phyloP scores from a whole-genome alignment of 1,140 invertebrate genomes.

The Aphidius gifuensis region DNA sequence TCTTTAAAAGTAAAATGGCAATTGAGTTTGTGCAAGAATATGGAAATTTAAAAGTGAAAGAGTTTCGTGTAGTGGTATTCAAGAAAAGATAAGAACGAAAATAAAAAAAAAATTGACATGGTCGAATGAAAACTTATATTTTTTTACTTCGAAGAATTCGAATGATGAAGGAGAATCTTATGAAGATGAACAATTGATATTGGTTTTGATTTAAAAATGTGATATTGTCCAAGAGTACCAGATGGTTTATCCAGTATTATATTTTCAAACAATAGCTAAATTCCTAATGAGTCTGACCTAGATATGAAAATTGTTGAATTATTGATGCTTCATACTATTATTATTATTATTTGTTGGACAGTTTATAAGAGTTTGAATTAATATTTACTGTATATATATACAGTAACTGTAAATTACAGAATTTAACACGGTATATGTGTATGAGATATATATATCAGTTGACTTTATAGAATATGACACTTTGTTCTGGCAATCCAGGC shows the following conservation, averaged over 20 bases:
- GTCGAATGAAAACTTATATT: conserved; percentile 28
- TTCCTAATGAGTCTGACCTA: conserved; percentile 37
- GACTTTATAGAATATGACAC: too few species aligned
- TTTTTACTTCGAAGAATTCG: conserved; percentile 36
- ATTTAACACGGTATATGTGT: neutral
- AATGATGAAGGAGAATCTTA: conserved; percentile 14
- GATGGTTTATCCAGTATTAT: conserved; percentile 18
- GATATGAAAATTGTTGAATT: conserved; percentile 3
- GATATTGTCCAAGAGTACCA: conserved; percentile 18
- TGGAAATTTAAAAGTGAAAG: neutral
- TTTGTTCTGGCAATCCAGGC: conserved; percentile 29
- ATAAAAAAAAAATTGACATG: conserved; percentile 22
- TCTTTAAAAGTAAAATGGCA: too few species aligned
- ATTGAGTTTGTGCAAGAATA: neutral
- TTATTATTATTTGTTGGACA: too few species aligned
- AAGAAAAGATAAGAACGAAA: neutral
- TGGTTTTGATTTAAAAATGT: conserved; percentile 5
- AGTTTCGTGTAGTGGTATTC: neutral
- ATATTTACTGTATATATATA: neutral
- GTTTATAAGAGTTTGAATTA: too few species aligned
- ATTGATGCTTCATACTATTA: too few species aligned
- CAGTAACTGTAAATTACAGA: too few species aligned
- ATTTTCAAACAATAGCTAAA: conserved; percentile 25
- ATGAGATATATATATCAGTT: too few species aligned
- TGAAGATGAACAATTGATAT: too few species aligned